Base-by-base conservation (phyloP, 2,797 vertebrate species). In the Synanceia verrucosa region DNA sequence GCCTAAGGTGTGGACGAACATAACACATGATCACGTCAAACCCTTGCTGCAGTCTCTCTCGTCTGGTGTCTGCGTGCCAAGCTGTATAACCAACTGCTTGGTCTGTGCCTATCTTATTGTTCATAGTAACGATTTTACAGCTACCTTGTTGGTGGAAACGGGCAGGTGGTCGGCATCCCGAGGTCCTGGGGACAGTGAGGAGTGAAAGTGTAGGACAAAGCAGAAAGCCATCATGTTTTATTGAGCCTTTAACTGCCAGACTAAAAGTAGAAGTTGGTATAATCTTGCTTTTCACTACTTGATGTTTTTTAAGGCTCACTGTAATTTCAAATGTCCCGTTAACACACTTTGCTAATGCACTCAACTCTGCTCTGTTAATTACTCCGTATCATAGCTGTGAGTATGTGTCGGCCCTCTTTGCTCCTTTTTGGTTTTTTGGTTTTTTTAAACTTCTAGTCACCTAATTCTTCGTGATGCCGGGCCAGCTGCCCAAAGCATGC, bases 71-170 rank as follows among this genome's bases (percentile, higher is more conserved):
- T 99, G 98, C 98, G 98, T 99, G 98, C 97, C 97, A 97, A 99
- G 98, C 98, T 99, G 98, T 99, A 99, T 99, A 96, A 98, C 98
- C 98, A 98, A 98, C 98, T 99, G 98, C 98, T 99, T 99, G 98
- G 98, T 99, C 98, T 99, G 98, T 99, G 97, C 97, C 98, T 97
- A 97, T 95, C 97, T 99, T 99, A 98, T 96, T 98, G 97, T 99
- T 99, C 96, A 96, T 97, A 97, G 97, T 98, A 97, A 90, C 91
- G 92, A 95, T 70, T 76, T 94, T 97, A 96, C 94, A 94, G 95
- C 96, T 92, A 95, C 93, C 80, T 86, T 85, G 60, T 82, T 88
- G 81, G 91, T 84, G 79, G 82, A 78, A 81, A 65, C 60, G 92
- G 94, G 94, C 82, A 91, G 93, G 65, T 85, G 93, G 95, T 92